phyloP scores from a whole-genome alignment of 2,888 invertebrate species.

The Glyphotaelius pellucidus region DNA sequence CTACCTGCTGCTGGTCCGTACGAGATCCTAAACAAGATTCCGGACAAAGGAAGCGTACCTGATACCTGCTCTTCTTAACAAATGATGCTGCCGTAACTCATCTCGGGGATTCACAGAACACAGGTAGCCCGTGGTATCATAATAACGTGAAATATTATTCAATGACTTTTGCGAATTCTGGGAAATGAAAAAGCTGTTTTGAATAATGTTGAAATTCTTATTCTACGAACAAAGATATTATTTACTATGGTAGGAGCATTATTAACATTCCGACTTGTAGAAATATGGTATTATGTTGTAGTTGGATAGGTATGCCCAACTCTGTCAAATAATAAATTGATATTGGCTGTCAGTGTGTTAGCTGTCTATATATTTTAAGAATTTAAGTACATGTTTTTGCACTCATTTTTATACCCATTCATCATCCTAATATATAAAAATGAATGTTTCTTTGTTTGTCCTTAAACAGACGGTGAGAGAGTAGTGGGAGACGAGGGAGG shows the following conservation, averaged over 20 bases:
- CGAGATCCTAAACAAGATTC: constrained; percentile 61
- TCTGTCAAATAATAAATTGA: not conserved
- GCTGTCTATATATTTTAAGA: no score
- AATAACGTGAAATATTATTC: not conserved
- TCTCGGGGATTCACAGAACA: constrained; percentile 4
- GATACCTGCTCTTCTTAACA: constrained; percentile 57
- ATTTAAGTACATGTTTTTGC: no score
- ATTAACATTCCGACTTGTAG: not conserved
- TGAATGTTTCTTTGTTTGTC: no score
- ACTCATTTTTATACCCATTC: no score
- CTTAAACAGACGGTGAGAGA: no score
- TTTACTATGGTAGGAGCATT: not conserved
- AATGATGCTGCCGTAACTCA: constrained; percentile 41
- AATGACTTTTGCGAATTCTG: not conserved
- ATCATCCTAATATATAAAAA: no score
- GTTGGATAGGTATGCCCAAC: not conserved
- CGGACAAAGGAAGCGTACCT: constrained; percentile 63
- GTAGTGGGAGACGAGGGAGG: no score
- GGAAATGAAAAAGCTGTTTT: not conserved
- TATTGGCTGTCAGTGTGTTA: not conserved
- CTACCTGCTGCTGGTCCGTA: constrained; percentile 26
- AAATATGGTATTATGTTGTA: not conserved
- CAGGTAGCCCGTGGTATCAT: not conserved
- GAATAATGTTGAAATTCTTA: not conserved
- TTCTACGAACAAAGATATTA: not conserved